phyloP scores from a whole-genome alignment of 2,113 vertebrate genomes.

The Sprattus sprattus region DNA sequence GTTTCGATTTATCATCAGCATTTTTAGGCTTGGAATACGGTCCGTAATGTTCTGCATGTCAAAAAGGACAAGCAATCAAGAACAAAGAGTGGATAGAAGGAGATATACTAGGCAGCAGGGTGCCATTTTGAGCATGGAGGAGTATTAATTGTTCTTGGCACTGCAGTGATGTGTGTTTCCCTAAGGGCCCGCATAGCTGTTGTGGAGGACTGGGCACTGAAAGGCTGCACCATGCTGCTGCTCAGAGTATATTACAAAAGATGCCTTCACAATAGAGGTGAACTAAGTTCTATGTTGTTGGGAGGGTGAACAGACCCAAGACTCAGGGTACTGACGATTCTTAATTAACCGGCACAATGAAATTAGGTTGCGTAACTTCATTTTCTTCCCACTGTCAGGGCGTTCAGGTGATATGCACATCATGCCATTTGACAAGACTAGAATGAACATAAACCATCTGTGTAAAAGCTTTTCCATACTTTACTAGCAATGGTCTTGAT shows the following conservation, averaged over 20 bases:
- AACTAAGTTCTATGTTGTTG: background rate
- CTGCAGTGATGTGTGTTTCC: background rate
- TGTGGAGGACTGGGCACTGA: background rate
- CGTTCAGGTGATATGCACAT: background rate
- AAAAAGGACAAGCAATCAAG: conserved; percentile 38
- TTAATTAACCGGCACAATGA: background rate
- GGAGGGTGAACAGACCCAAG: background rate
- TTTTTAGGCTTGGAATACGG: conserved; percentile 50
- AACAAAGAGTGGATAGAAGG: conserved; percentile 9
- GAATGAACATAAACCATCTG: background rate
- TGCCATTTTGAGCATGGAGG: conserved; percentile 29
- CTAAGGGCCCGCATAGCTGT: background rate
- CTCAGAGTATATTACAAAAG: background rate
- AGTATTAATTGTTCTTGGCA: conserved; percentile 14
- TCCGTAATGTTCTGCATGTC: conserved; percentile 48
- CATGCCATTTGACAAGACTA: background rate
- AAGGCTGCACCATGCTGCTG: background rate
- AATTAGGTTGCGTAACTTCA: background rate
- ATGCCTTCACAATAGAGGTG: background rate
- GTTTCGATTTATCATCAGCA: conserved; percentile 24
- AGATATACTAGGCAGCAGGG: conserved; percentile 31
- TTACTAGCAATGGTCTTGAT: background rate
- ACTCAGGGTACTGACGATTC: background rate
- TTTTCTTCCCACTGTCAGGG: background rate
- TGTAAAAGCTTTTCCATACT: background rate